Percentiles rank a stretch among this genome's conserved stretches.
These are phyloP conservation scores for Hemibates koningsi DNA, from an alignment of 2,113 vertebrate species.

Conservation along the genomic window DNA sequence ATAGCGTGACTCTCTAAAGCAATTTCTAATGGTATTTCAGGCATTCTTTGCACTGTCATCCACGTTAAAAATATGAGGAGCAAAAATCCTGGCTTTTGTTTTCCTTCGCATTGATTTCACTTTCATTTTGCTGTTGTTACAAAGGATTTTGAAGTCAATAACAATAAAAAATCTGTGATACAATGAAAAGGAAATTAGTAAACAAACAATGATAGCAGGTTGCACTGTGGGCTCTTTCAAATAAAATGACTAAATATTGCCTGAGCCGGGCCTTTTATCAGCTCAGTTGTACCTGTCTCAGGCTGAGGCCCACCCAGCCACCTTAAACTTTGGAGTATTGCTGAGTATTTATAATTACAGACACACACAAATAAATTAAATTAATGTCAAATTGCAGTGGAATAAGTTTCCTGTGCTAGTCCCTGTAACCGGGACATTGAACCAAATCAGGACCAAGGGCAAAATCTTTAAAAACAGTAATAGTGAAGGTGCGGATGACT, in stretches of 20 bases:
- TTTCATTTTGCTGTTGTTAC: background rate
- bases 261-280: background rate
- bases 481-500: background rate
- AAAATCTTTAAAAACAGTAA: slow-evolving; percentile 22
- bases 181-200: background rate
- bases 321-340: background rate
- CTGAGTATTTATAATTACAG: background rate
- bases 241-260: background rate
- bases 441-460: background rate
- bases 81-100: background rate
- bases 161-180: background rate
- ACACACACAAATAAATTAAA: background rate
- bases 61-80: background rate
- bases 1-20: background rate
- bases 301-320: background rate
- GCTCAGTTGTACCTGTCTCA: background rate
- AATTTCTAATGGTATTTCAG: background rate
- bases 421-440: background rate
- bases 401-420: background rate
- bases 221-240: background rate
- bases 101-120: background rate
- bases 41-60: background rate
- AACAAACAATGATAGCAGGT: background rate
- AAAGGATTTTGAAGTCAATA: background rate
- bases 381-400: background rate